Conservation (phyloP, 2,888 invertebrate species). For the Kryphioiulus occultus region DNA sequence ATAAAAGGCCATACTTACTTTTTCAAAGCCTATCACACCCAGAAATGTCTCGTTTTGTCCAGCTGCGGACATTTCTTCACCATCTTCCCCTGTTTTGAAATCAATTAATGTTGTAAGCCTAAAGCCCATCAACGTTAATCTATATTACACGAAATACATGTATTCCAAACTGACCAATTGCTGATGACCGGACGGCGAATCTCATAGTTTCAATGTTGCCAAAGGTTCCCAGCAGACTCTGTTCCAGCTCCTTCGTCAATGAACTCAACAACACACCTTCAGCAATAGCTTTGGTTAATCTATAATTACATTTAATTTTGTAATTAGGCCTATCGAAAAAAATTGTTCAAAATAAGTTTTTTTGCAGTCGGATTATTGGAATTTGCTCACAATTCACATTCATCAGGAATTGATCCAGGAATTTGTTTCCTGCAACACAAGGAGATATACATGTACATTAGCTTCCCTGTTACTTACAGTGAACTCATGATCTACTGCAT, state of each 20-base stretch:
- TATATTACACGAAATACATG: neutral
- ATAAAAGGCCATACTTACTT: constrained; percentile 53
- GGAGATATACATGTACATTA: no score
- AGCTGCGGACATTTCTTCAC: constrained; percentile 79
- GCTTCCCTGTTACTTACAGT: neutral
- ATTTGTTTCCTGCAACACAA: constrained; percentile 43
- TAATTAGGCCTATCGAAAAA: neutral
- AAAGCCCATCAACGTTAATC: neutral
- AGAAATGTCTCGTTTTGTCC: constrained; percentile 84
- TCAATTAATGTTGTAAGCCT: neutral
- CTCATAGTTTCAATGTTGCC: constrained; percentile 29
- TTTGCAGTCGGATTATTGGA: neutral
- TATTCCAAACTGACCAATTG: constrained; percentile 50
- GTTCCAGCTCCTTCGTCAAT: constrained; percentile 38
- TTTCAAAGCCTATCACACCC: constrained; percentile 68
- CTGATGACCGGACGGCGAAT: constrained; percentile 53
- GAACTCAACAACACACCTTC: neutral
- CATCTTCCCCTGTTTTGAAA: constrained; percentile 74
- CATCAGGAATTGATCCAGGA: constrained; percentile 29
- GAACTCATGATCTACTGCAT: neutral
- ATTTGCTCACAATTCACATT: constrained; percentile 49
- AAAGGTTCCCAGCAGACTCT: constrained; percentile 48
- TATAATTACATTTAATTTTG: neutral
- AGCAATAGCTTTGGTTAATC: neutral
- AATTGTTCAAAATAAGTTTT: neutral